These are phyloP conservation scores for Meteorus sp. DNA, from an alignment of 1,140 invertebrate species.

Conservation along the genomic window DNA sequence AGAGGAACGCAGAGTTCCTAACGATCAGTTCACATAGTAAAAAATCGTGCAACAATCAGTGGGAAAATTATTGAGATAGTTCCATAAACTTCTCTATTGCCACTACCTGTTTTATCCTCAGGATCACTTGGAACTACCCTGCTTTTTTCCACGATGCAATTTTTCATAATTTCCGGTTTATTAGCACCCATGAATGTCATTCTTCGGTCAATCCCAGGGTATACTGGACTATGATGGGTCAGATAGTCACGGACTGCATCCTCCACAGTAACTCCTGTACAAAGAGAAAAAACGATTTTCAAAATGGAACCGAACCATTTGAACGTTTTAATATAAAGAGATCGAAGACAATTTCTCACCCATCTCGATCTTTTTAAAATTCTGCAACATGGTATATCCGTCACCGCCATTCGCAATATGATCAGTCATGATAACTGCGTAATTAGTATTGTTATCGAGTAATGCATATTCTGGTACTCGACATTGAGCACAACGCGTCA, in stretches of 20 bases:
- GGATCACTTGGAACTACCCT: too few relatives aligned
- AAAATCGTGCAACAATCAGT: too few relatives aligned
- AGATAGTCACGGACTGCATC: conserved; percentile 36
- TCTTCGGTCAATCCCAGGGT: conserved; percentile 23
- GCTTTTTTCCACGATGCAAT: not conserved
- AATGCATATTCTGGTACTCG: conserved; percentile 52
- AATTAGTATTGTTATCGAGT: conserved; percentile 46
- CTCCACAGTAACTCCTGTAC: conserved; percentile 2
- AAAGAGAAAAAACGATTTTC: not conserved
- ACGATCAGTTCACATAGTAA: too few relatives aligned
- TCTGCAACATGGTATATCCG: conserved; percentile 53
- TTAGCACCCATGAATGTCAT: conserved; percentile 25
- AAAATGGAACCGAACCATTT: too few relatives aligned
- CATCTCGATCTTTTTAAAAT: conserved; percentile 13
- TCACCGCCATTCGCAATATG: conserved; percentile 62
- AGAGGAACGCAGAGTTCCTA: not conserved
- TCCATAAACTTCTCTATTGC: too few relatives aligned
- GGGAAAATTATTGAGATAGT: too few relatives aligned
- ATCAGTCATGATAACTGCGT: conserved; percentile 56
- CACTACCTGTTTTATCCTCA: not conserved
- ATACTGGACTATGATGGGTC: conserved; percentile 13
- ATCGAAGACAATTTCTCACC: conserved; percentile 22
- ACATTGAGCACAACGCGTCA: conserved; percentile 60
- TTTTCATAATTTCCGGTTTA: not conserved
- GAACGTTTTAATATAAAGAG: not conserved